phyloP scores from a whole-genome alignment of 2,888 invertebrate species.

The Notocelia uddmanniana region DNA sequence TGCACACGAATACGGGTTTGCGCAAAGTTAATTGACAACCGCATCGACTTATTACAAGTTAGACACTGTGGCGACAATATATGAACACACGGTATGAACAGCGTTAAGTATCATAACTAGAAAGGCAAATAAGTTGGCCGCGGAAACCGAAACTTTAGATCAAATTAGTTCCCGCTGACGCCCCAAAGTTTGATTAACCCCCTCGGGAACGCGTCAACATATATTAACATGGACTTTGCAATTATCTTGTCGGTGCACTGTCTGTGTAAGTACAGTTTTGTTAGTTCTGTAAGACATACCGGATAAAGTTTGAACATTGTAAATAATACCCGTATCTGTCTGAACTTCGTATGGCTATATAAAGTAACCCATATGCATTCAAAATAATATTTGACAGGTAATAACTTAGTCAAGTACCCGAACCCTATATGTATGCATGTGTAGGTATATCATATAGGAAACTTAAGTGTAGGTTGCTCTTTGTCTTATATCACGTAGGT shows the following conservation, averaged over 20 bases:
- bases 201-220: conserved; percentile 52
- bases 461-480: background rate
- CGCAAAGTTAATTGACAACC: conserved; percentile 53
- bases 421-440: too few relatives aligned
- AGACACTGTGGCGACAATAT: conserved; percentile 57
- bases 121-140: conserved; percentile 72
- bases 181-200: conserved; percentile 75
- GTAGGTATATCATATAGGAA: background rate
- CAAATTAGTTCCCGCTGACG: conserved; percentile 78
- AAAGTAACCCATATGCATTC: background rate
- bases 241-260: conserved; percentile 34
- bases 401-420: too few relatives aligned
- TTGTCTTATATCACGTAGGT: background rate
- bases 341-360: background rate
- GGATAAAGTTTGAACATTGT: background rate
- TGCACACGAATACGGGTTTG: conserved; percentile 34
- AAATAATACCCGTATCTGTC: background rate
- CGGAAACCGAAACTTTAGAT: conserved; percentile 72
- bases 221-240: conserved; percentile 42
- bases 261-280: conserved; percentile 5
- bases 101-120: conserved; percentile 72
- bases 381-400: background rate
- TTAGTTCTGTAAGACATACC: conserved; percentile 18
- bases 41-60: conserved; percentile 58
- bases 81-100: conserved; percentile 64